phyloP scores from a whole-genome alignment of 1,140 invertebrate genomes.

The Heliconius melpomene region DNA sequence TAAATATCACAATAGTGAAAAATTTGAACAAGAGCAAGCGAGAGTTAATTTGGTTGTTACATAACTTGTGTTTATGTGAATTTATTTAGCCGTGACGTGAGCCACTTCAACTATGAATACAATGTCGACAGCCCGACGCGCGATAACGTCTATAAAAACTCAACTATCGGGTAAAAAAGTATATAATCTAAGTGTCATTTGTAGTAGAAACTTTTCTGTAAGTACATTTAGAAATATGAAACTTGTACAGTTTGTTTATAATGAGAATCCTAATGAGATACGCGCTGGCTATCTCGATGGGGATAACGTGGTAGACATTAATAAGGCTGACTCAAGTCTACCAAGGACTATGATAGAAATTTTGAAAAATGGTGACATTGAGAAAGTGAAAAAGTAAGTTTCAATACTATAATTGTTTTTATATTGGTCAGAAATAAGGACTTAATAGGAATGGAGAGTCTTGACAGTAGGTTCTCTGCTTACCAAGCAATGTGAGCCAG shows the following conservation, averaged over 20 bases:
- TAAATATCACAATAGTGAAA: neutral
- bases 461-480: no score
- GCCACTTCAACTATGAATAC: conserved; percentile 32
- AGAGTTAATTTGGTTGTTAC: conserved; percentile 12
- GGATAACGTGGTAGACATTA: conserved; percentile 67
- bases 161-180: conserved; percentile 26
- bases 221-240: conserved; percentile 71
- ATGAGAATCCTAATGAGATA: conserved; percentile 50
- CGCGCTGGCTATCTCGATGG: conserved; percentile 68
- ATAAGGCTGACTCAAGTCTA: conserved; percentile 56
- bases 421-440: no score
- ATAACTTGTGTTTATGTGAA: conserved; percentile 28
- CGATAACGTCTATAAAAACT: conserved; percentile 40
- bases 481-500: no score
- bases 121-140: conserved; percentile 26
- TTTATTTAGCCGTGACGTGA: conserved; percentile 18
- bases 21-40: neutral
- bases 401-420: no score
- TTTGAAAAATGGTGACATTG: conserved; percentile 56
- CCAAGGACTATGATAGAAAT: conserved; percentile 64
- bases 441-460: no score
- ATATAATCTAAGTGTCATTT: conserved; percentile 30
- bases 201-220: conserved; percentile 55
- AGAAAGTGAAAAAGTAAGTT: conserved; percentile 66
- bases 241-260: conserved; percentile 71